These are phyloP conservation scores for Tylochromis polylepis DNA, from an alignment of 2,113 vertebrate species.

Conservation along the genomic window DNA sequence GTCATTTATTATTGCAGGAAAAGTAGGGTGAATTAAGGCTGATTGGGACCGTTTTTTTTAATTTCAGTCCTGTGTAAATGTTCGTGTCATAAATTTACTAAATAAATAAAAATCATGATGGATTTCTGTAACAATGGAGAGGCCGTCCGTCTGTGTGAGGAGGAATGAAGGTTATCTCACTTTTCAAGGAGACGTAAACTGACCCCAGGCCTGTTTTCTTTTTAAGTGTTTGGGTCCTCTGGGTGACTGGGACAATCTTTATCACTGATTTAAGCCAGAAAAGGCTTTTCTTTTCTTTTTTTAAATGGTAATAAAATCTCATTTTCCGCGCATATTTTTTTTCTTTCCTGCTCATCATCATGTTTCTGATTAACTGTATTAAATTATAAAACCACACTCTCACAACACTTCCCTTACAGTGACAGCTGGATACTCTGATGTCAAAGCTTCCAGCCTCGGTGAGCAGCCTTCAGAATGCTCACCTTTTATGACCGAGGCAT, in stretches of 20 bases:
- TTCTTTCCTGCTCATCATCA: not conserved
- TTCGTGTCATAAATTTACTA: not conserved
- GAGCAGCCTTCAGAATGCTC: too few species aligned
- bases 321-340: not conserved
- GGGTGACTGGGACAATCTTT: not conserved
- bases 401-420: not conserved
- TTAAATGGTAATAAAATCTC: not conserved
- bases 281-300: accelerated
- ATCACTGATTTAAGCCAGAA: not conserved
- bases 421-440: not conserved
- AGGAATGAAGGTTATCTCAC: not conserved
- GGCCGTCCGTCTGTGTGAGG: not conserved
- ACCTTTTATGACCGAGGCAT: not conserved
- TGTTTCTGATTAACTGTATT: not conserved
- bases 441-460: not conserved
- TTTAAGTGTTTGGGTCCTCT: not conserved
- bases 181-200: not conserved
- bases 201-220: not conserved
- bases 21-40: conserved; percentile 1
- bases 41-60: not conserved
- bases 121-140: not conserved
- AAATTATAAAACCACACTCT: not conserved
- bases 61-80: not conserved
- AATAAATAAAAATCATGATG: not conserved
- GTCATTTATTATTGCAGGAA: conserved; percentile 58